A percentile compares a stretch with the other conserved stretches of the same genome.
These are phyloP conservation scores for Noctilio leporinus DNA, from an alignment of 2,113 vertebrate genomes.

Conservation along the genomic window DNA sequence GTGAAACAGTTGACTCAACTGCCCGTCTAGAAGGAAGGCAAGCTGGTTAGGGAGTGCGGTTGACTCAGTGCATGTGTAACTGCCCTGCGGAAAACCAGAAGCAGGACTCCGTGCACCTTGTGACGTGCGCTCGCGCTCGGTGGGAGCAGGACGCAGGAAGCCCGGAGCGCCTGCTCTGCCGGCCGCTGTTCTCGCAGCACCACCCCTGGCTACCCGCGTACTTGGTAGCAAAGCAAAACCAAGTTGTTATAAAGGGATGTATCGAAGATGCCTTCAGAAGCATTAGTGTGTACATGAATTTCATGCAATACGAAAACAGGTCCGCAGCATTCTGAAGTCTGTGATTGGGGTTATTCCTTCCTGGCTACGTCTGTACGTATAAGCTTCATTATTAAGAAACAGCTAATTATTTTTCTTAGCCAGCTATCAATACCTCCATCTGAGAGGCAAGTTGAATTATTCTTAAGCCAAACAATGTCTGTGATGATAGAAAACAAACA, in stretches of 20 bases:
- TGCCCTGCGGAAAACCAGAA: background rate
- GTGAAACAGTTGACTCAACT: slow-evolving; percentile 57
- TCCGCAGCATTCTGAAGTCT: background rate
- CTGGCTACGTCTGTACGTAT: background rate
- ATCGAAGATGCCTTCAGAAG: background rate
- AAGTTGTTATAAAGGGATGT: background rate
- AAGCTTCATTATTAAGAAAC: background rate
- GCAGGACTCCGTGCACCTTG: background rate
- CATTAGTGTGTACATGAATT: background rate
- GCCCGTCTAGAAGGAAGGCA: slow-evolving; percentile 41
- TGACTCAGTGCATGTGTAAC: slow-evolving; percentile 34
- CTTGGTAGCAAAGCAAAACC: background rate
- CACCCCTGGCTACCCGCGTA: background rate
- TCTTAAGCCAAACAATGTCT: background rate
- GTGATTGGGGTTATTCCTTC: background rate
- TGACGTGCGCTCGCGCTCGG: background rate
- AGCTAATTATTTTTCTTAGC: background rate
- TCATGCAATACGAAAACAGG: background rate
- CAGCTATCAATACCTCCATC: background rate
- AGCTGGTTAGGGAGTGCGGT: background rate
- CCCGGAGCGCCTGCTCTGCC: too few species aligned
- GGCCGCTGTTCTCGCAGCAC: background rate
- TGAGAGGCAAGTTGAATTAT: background rate
- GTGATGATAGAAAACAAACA: background rate
- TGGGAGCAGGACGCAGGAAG: background rate